Conservation (phyloP, 2,888 invertebrate genomes). For the Elysia crispata region DNA sequence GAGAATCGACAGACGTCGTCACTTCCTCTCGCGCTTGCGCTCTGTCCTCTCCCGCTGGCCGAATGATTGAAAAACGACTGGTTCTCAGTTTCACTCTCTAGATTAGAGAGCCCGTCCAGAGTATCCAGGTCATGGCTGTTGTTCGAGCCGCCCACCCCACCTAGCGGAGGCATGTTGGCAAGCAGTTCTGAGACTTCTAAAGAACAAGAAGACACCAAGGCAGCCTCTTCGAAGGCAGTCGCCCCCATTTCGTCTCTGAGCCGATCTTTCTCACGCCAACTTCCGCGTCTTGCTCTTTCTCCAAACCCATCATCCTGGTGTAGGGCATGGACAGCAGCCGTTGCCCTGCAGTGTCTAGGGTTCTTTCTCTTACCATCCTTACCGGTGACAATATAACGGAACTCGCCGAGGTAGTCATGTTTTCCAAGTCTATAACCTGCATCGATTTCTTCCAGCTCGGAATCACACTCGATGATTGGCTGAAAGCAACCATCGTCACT, state of each 20-base stretch:
- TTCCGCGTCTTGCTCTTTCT: neutral
- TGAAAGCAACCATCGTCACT: constrained; percentile 22
- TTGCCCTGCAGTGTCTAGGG: too few relatives aligned
- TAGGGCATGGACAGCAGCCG: neutral
- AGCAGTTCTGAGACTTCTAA: constrained; percentile 46
- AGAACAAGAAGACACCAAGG: constrained; percentile 46
- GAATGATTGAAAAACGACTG: constrained; percentile 46
- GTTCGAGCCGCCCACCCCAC: constrained; percentile 2
- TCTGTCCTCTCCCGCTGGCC: constrained; percentile 18
- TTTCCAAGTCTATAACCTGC: too few relatives aligned
- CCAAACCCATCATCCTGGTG: neutral
- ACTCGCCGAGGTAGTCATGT: neutral
- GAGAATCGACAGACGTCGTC: neutral
- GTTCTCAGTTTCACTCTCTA: constrained; percentile 46
- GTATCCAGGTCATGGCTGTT: constrained; percentile 46
- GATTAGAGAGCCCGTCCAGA: constrained; percentile 43
- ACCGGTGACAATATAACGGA: neutral
- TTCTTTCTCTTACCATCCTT: neutral
- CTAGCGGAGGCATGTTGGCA: constrained; percentile 48
- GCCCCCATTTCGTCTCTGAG: neutral
- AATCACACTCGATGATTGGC: constrained; percentile 48
- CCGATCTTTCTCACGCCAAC: neutral
- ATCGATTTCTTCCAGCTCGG: constrained; percentile 29
- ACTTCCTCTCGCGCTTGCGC: constrained; percentile 13
- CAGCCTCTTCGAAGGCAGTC: constrained; percentile 25